phyloP scores from a whole-genome alignment of 2,113 vertebrate genomes.

The Pleuronectes platessa region DNA sequence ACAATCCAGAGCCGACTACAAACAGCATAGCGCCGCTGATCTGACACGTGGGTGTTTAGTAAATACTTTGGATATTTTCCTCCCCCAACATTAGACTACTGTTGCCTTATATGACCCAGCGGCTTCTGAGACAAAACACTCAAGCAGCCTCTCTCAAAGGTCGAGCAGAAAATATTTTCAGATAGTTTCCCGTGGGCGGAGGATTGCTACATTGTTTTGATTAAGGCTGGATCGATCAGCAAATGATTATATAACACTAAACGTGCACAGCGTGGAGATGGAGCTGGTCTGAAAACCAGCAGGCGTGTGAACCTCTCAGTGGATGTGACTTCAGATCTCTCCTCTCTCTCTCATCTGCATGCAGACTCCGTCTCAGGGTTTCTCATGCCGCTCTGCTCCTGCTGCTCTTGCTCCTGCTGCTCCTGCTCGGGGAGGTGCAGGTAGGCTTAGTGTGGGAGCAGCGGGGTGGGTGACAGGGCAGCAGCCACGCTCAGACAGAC shows the following conservation, averaged over 20 bases:
- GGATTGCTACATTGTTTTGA: conserved; percentile 39
- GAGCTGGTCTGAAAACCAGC: not conserved
- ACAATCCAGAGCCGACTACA: conserved; percentile 66
- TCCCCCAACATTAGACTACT: conserved; percentile 11
- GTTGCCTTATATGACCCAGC: not conserved
- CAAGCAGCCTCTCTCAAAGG: conserved; percentile 38
- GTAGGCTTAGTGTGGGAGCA: conserved; percentile 44
- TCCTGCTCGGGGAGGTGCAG: conserved; percentile 41
- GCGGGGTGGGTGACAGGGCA: conserved; percentile 62
- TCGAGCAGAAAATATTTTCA: conserved; percentile 37
- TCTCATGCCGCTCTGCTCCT: conserved; percentile 29
- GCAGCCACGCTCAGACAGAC: conserved; percentile 63
- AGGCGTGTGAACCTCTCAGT: conserved; percentile 17
- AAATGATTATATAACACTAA: conserved; percentile 26
- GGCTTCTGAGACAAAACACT: conserved; percentile 33
- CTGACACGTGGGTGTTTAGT: conserved; percentile 66
- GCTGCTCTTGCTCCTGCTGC: conserved; percentile 8
- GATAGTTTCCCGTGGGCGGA: conserved; percentile 19
- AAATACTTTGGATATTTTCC: conserved; percentile 67
- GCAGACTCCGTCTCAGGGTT: conserved; percentile 41
- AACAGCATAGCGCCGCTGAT: conserved; percentile 63
- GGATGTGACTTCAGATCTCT: not conserved
- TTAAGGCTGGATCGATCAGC: conserved; percentile 21
- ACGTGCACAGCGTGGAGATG: not conserved
- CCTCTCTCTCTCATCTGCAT: conserved; percentile 29